These are phyloP conservation scores for Lepus europaeus DNA, from an alignment of 2,113 vertebrate genomes.

Conservation along the genomic window DNA sequence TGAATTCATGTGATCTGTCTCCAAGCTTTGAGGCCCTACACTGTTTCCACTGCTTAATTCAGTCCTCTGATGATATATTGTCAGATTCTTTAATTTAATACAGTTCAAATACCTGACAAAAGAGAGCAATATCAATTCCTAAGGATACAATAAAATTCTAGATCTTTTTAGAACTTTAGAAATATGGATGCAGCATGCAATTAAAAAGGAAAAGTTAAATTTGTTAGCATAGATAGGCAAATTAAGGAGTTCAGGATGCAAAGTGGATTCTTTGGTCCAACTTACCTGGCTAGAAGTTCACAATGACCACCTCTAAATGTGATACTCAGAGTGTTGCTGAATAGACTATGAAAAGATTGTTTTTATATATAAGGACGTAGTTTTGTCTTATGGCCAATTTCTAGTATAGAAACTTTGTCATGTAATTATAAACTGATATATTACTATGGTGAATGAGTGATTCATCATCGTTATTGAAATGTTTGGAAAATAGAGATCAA, in stretches of 20 bases:
- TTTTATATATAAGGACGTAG: too few relatives aligned
- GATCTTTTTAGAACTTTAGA: conserved; percentile 50
- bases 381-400: conserved; percentile 50
- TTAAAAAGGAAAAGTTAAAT: background rate
- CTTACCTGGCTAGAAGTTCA: conserved; percentile 30
- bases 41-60: background rate
- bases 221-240: background rate
- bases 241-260: background rate
- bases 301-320: conserved; percentile 42
- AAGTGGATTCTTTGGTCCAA: conserved; percentile 10
- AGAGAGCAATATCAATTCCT: background rate
- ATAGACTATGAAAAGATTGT: conserved; percentile 24
- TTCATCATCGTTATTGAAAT: background rate
- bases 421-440: conserved; percentile 2
- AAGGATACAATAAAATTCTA: background rate
- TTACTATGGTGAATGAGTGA: background rate
- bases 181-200: background rate
- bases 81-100: background rate
- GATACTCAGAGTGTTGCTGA: conserved; percentile 8
- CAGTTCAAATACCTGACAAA: background rate
- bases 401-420: conserved; percentile 29
- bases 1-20: background rate
- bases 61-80: background rate
- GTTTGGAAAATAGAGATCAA: conserved; percentile 34
- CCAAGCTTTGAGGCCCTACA: background rate